These are phyloP conservation scores for Drosophila neoperkinsi DNA, from an alignment of 2,888 invertebrate species.

Conservation along the genomic window DNA sequence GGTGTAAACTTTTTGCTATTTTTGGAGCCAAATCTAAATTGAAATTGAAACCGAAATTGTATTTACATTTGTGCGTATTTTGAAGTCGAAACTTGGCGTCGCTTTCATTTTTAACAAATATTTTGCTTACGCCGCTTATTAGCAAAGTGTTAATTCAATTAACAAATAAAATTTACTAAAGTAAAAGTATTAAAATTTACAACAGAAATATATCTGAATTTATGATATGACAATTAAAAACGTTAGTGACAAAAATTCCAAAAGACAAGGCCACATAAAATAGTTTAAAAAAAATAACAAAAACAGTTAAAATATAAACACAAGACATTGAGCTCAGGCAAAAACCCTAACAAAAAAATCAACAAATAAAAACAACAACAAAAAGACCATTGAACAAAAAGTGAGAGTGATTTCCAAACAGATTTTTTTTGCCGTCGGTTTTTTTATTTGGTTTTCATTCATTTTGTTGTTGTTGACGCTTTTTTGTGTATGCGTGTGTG, in stretches of 20 bases:
- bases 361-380: slow-evolving; percentile 41
- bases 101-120: slow-evolving; percentile 70
- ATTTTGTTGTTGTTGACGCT: slow-evolving; percentile 27
- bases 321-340: slow-evolving; percentile 40
- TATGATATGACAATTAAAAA: background rate
- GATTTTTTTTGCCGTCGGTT: slow-evolving; percentile 42
- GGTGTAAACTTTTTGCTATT: slow-evolving; percentile 16
- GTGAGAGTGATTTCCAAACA: slow-evolving; percentile 83
- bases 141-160: slow-evolving; percentile 64
- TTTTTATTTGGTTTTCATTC: slow-evolving; percentile 20
- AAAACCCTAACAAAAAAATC: slow-evolving; percentile 55
- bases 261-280: slow-evolving; percentile 33
- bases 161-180: slow-evolving; percentile 15
- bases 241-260: slow-evolving; percentile 14
- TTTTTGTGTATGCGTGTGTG: background rate
- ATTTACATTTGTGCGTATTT: slow-evolving; percentile 13
- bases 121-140: slow-evolving; percentile 60
- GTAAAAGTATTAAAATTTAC: slow-evolving; percentile 22
- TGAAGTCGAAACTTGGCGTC: slow-evolving; percentile 23
- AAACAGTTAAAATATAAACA: slow-evolving; percentile 24
- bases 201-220: slow-evolving; percentile 3
- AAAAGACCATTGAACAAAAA: slow-evolving; percentile 73
- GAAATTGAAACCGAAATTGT: slow-evolving; percentile 36
- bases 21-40: slow-evolving; percentile 25
- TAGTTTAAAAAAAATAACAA: slow-evolving; percentile 26